Percentiles rank a stretch among this genome's conserved stretches.
Evolutionary conservation across 2,797 vertebrate genomes (phyloP).

Genomic region (Anolis apletophallus): DNA sequence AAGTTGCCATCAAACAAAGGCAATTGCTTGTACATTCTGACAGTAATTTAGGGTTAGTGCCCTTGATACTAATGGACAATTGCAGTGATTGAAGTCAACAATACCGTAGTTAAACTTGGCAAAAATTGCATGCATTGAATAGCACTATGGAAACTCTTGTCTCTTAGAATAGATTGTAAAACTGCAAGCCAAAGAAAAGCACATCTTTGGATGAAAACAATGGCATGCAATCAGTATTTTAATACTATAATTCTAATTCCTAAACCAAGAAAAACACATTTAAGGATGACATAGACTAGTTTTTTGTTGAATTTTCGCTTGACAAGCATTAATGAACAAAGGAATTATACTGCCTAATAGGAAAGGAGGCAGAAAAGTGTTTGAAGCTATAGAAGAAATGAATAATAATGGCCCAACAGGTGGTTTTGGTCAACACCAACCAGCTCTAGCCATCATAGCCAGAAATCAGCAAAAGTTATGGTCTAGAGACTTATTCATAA

Average conservation of each 20-base stretch:
- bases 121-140: constrained; percentile 22
- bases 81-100: constrained; percentile 26
- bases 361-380: neutral
- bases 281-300: constrained; percentile 32
- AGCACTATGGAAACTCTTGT: neutral
- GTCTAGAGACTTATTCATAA: too few relatives aligned
- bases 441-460: too few relatives aligned
- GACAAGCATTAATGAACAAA: neutral
- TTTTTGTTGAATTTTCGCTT: neutral
- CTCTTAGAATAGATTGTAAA: neutral
- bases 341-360: neutral
- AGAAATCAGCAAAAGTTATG: neutral
- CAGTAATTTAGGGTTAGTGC: constrained; percentile 1
- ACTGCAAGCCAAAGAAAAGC: neutral
- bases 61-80: constrained; percentile 18
- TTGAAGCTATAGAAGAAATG: too few relatives aligned
- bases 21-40: neutral
- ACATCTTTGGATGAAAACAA: neutral
- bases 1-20: neutral
- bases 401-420: too few relatives aligned
- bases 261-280: neutral
- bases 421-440: too few relatives aligned
- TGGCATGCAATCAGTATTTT: neutral
- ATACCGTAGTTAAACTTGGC: neutral
- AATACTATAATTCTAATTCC: neutral